Percentiles rank a stretch among this genome's conserved stretches.
Conservation (phyloP, 2,888 invertebrate genomes). For the Sepiola atlantica region DNA sequence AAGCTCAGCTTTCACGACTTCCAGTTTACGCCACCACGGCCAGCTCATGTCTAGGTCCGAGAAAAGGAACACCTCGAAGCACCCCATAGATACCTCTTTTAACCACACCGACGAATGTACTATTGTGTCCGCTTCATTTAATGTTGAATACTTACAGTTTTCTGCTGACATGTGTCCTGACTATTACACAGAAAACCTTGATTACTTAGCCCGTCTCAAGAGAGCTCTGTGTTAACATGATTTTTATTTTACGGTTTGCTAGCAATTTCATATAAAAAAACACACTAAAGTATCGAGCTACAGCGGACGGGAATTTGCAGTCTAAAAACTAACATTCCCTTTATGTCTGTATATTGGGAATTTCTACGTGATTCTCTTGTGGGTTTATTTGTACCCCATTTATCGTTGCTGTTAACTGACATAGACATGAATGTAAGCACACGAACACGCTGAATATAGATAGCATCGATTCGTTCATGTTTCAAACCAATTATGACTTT, state of each 20-base stretch:
- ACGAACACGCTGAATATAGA: too few species aligned
- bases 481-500: too few species aligned
- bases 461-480: too few species aligned
- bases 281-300: too few species aligned
- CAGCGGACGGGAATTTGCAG: too few species aligned
- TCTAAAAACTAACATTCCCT: too few species aligned
- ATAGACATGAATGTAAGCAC: too few species aligned
- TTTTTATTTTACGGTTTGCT: background rate
- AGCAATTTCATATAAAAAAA: background rate
- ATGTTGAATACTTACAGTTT: background rate
- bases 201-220: background rate
- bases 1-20: slow-evolving; percentile 32
- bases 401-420: too few species aligned
- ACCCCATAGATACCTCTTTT: background rate
- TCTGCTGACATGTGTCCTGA: background rate
- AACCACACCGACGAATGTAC: background rate
- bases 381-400: too few species aligned
- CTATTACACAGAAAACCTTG: background rate
- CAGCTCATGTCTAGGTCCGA: background rate
- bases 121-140: background rate
- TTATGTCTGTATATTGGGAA: too few species aligned
- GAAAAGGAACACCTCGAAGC: background rate
- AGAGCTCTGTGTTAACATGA: background rate
- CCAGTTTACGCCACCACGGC: background rate
- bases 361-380: too few species aligned